Evolutionary conservation across 2,113 vertebrate species (phyloP).

Genomic region (Glareola pratincola): DNA sequence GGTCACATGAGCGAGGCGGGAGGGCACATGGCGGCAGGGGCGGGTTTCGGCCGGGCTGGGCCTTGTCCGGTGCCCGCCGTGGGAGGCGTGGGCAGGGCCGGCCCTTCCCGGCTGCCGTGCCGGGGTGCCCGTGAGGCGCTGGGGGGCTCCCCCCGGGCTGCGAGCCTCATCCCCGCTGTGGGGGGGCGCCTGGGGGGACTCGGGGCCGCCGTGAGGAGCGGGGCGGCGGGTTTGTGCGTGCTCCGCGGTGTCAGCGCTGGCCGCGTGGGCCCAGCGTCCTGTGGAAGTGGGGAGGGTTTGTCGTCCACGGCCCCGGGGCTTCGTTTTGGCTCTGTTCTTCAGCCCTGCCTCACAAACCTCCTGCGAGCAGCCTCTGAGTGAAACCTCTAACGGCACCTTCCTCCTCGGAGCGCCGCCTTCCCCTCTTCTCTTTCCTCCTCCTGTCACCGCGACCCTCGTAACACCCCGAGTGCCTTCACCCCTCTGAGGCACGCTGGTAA

Average conservation of each 20-base stretch:
- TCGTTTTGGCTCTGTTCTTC: neutral
- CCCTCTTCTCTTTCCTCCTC: no score
- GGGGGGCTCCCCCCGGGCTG: no score
- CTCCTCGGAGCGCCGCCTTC: rapidly evolving
- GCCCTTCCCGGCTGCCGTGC: neutral
- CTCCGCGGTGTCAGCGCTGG: neutral
- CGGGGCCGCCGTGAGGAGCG: neutral
- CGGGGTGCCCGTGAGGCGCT: neutral
- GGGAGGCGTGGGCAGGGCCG: neutral
- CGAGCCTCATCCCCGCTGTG: no score
- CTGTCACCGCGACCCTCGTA: neutral
- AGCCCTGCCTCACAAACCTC: no score
- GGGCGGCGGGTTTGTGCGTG: neutral
- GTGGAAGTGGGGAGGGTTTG: neutral
- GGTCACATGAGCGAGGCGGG: neutral
- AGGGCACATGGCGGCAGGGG: rapidly evolving
- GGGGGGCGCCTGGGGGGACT: no score
- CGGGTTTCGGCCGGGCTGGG: rapidly evolving
- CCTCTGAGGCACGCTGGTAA: neutral
- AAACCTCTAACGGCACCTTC: neutral
- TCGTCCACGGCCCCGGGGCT: rapidly evolving
- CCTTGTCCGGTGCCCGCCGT: rapidly evolving
- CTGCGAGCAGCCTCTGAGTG: neutral
- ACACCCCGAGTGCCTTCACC: neutral
- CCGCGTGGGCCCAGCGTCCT: neutral